Evolutionary conservation across 2,888 invertebrate genomes (phyloP).

Genomic region (Antheraea assamensis): DNA sequence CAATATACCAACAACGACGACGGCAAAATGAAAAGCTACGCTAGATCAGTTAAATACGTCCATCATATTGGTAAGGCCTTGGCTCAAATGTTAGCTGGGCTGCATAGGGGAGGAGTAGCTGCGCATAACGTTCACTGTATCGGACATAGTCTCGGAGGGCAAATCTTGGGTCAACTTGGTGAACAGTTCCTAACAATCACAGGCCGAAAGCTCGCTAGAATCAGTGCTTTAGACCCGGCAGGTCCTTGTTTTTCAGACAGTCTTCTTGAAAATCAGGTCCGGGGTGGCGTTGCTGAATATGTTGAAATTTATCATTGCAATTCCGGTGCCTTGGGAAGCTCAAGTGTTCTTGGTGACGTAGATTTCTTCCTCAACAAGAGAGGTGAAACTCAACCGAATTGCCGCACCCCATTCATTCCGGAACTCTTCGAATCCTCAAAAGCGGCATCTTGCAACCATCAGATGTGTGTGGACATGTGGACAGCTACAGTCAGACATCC

Average conservation of each 20-base stretch:
- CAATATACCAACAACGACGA: conserved; percentile 63
- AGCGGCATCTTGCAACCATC: conserved; percentile 70
- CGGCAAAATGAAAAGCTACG: conserved; percentile 64
- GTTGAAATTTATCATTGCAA: no score
- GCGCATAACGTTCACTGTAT: conserved; percentile 66
- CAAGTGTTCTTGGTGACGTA: conserved; percentile 30
- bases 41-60: conserved; percentile 66
- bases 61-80: conserved; percentile 68
- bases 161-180: conserved; percentile 66
- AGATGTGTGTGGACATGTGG: conserved; percentile 63
- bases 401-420: conserved; percentile 43
- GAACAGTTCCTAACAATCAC: conserved; percentile 54
- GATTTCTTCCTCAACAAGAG: no score
- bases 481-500: conserved; percentile 59
- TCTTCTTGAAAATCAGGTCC: conserved; percentile 68
- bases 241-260: conserved; percentile 72
- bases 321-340: no score
- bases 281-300: conserved; percentile 75
- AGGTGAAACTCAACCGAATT: no score
- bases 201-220: conserved; percentile 56
- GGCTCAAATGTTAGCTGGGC: conserved; percentile 53
- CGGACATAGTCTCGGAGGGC: conserved; percentile 72
- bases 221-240: conserved; percentile 72
- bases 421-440: conserved; percentile 61
- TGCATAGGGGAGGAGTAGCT: conserved; percentile 55